A percentile compares a stretch with the other conserved stretches of the same genome.
These are phyloP conservation scores for Manis javanica DNA, from an alignment of 2,797 vertebrate species.

Conservation along the genomic window DNA sequence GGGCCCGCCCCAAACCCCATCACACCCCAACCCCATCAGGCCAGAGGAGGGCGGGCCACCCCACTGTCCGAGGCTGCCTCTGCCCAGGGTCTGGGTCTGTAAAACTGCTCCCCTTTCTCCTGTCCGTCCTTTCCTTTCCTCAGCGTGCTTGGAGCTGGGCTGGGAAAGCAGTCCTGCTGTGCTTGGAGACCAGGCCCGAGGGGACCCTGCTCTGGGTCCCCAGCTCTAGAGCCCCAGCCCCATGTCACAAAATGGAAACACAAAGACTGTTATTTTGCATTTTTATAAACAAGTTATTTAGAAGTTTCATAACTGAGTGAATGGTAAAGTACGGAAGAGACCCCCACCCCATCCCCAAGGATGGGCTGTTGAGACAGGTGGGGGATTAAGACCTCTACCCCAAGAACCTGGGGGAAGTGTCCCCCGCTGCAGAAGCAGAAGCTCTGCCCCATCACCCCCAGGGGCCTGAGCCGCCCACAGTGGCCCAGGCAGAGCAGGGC, in stretches of 20 bases:
- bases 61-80: not conserved
- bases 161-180: not conserved
- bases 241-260: too few species aligned
- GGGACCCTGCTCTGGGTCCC: not conserved
- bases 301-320: not conserved
- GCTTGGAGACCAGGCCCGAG: not conserved
- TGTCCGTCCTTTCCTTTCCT: not conserved
- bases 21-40: too few species aligned
- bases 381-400: not conserved
- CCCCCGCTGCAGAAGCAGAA: fast-evolving
- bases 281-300: not conserved
- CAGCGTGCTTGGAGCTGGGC: fast-evolving
- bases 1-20: too few species aligned
- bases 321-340: not conserved
- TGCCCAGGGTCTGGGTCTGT: fast-evolving
- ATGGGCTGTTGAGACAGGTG: fast-evolving
- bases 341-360: not conserved
- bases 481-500: fast-evolving
- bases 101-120: not conserved
- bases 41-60: not conserved
- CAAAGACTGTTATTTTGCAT: not conserved
- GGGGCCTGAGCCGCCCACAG: not conserved
- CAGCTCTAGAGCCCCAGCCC: not conserved
- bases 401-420: not conserved
- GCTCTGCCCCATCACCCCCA: not conserved